These are phyloP conservation scores for Drosophila mimica DNA, from an alignment of 2,888 invertebrate genomes.

Conservation along the genomic window DNA sequence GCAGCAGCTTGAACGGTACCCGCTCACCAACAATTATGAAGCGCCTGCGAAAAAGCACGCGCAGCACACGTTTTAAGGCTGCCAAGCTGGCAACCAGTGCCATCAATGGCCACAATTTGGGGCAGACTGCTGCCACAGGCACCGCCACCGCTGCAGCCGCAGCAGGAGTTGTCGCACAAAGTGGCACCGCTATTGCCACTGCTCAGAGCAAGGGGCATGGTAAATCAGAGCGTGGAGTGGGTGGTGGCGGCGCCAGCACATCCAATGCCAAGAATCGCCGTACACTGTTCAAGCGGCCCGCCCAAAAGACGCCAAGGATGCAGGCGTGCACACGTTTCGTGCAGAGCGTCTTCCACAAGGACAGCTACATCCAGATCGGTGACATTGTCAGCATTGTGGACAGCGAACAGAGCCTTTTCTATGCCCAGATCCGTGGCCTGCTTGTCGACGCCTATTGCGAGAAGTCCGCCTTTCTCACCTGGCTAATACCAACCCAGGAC, in stretches of 20 bases:
- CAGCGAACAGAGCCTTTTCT: conserved; percentile 91
- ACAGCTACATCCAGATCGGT: conserved; percentile 93
- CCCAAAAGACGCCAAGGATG: conserved; percentile 92
- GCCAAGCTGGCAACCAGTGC: conserved; percentile 4
- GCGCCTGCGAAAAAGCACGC: conserved; percentile 65
- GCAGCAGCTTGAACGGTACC: conserved; percentile 61
- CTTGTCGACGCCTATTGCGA: conserved; percentile 96
- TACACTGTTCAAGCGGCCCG: conserved; percentile 91
- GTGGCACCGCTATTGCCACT: background rate
- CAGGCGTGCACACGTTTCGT: conserved; percentile 93
- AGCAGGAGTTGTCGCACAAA: conserved; percentile 1
- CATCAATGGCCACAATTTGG: conserved; percentile 33
- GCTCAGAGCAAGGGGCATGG: conserved; percentile 36
- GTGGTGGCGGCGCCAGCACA: conserved; percentile 19
- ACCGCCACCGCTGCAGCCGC: background rate
- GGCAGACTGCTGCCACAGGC: conserved; percentile 1
- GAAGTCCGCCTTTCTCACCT: conserved; percentile 96
- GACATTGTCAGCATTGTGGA: conserved; percentile 95
- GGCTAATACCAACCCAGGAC: conserved; percentile 94
- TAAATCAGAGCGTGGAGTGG: conserved; percentile 35
- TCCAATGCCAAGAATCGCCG: conserved; percentile 89
- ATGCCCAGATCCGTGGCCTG: conserved; percentile 95
- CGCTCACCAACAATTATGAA: conserved; percentile 66
- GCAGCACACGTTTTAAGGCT: conserved; percentile 67
- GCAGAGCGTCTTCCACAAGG: conserved; percentile 91